phyloP scores from a whole-genome alignment of 2,888 invertebrate genomes.

The Autographa gamma region DNA sequence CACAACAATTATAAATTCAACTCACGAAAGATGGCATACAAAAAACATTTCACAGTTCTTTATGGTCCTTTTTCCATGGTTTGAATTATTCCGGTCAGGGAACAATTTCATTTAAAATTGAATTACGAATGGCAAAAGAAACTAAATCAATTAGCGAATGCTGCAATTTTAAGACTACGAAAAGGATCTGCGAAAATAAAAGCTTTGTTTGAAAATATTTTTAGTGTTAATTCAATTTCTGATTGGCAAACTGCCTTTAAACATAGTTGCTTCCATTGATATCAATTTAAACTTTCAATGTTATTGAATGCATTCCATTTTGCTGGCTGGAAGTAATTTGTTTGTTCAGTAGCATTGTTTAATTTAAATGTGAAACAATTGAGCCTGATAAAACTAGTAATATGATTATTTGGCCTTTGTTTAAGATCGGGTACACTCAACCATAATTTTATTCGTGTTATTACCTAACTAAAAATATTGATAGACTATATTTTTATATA shows the following conservation, averaged over 20 bases:
- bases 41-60: neutral
- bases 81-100: constrained; percentile 4
- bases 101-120: constrained; percentile 3
- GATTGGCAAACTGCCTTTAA: constrained; percentile 25
- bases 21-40: constrained; percentile 4
- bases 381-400: neutral
- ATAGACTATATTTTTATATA: neutral
- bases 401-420: neutral
- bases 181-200: neutral
- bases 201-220: constrained; percentile 13
- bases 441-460: neutral
- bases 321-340: constrained; percentile 17
- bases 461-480: neutral
- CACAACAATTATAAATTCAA: neutral
- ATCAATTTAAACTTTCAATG: constrained; percentile 36
- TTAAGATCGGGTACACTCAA: neutral
- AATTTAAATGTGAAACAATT: constrained; percentile 15
- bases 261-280: constrained; percentile 20
- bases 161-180: neutral
- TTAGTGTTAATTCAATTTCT: constrained; percentile 19
- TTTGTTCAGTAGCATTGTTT: constrained; percentile 8
- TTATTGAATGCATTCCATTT: constrained; percentile 32
- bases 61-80: constrained; percentile 1
- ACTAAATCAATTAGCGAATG: neutral
- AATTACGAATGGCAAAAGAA: constrained; percentile 1